Evolutionary conservation across 2,888 invertebrate species (phyloP).

Genomic region (Microplitis manilae): DNA sequence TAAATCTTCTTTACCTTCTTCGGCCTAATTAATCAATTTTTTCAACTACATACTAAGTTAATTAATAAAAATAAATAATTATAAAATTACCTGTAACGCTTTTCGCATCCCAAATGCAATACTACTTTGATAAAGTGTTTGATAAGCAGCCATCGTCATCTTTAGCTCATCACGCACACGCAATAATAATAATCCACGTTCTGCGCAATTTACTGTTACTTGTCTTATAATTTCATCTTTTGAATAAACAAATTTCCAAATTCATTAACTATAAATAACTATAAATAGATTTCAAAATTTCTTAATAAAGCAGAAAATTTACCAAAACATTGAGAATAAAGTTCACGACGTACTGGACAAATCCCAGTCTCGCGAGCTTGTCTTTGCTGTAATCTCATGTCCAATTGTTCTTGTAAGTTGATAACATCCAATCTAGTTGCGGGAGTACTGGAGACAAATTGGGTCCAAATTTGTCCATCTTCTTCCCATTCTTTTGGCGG

Average conservation of each 20-base stretch:
- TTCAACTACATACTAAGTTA: too few relatives aligned
- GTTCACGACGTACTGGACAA: slow-evolving; percentile 92
- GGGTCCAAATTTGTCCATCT: slow-evolving; percentile 92
- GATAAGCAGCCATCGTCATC: slow-evolving; percentile 97
- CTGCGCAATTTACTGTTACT: slow-evolving; percentile 97
- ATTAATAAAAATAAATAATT: slow-evolving; percentile 2
- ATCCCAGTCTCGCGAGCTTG: slow-evolving; percentile 97
- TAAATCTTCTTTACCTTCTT: slow-evolving; percentile 89
- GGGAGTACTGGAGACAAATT: slow-evolving; percentile 95
- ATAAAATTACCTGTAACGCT: slow-evolving; percentile 82
- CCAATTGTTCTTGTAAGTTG: slow-evolving; percentile 95
- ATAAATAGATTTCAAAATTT: background rate
- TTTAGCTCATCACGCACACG: slow-evolving; percentile 95
- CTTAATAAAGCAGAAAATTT: slow-evolving; percentile 56
- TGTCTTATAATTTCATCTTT: slow-evolving; percentile 90
- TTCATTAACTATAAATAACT: slow-evolving; percentile 14
- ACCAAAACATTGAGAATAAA: slow-evolving; percentile 97
- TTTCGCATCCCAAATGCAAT: slow-evolving; percentile 98
- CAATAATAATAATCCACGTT: slow-evolving; percentile 92
- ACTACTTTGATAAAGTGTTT: slow-evolving; percentile 96
- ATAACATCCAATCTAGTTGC: slow-evolving; percentile 96
- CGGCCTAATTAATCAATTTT: slow-evolving; percentile 74
- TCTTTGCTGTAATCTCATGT: slow-evolving; percentile 89
- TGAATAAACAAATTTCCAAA: slow-evolving; percentile 26
- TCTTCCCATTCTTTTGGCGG: slow-evolving; percentile 97